Percentiles rank a stretch among this genome's conserved stretches.
Evolutionary conservation across 2,888 invertebrate genomes (phyloP).

Genomic region (Eledone cirrhosa): DNA sequence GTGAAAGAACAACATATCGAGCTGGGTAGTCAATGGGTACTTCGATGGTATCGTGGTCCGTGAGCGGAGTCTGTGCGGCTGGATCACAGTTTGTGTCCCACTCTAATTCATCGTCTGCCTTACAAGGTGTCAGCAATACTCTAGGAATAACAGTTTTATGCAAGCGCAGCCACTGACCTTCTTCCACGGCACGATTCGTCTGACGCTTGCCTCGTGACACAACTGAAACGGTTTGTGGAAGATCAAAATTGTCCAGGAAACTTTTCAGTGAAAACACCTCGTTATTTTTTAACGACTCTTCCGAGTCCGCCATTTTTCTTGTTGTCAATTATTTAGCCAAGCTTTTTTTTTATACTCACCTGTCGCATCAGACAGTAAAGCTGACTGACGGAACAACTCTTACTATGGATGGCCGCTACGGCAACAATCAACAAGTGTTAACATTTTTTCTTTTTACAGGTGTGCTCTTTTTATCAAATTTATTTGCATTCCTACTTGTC

Average conservation of each 20-base stretch:
- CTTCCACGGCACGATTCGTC: neutral
- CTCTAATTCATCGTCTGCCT: neutral
- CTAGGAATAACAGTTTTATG: neutral
- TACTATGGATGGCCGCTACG: constrained; percentile 11
- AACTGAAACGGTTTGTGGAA: constrained; percentile 15
- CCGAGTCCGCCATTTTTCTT: constrained; percentile 24
- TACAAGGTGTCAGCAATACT: constrained; percentile 23
- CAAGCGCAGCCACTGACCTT: neutral
- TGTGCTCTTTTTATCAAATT: too few species aligned
- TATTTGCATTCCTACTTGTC: too few species aligned
- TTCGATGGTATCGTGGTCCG: constrained; percentile 14
- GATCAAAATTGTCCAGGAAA: neutral
- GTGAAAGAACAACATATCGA: constrained; percentile 9
- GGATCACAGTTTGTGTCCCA: neutral
- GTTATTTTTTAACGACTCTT: neutral
- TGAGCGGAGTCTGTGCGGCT: constrained; percentile 1
- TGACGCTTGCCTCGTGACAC: neutral
- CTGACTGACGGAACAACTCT: neutral
- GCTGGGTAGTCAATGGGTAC: constrained; percentile 23
- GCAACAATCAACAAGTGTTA: too few species aligned
- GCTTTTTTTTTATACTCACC: neutral
- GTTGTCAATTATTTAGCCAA: neutral
- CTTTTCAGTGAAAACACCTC: neutral
- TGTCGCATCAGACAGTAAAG: neutral
- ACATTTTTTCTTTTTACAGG: too few species aligned